Conservation (phyloP, 2,113 vertebrate genomes). For the Plecturocebus donacophilus region DNA sequence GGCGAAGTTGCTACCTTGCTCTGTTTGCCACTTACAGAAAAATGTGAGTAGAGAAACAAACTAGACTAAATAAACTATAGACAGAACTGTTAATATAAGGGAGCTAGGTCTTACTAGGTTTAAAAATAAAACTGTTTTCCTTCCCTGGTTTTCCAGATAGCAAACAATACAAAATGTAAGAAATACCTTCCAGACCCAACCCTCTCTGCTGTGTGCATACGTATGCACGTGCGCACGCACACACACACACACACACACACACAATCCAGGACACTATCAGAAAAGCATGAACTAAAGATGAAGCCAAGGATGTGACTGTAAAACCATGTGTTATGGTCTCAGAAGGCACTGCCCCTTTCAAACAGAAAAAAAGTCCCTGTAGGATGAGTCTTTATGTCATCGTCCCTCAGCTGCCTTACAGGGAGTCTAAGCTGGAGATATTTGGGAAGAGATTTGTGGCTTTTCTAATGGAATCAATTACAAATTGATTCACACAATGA, state of each 20-base stretch:
- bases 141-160: background rate
- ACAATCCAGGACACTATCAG: background rate
- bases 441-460: background rate
- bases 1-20: background rate
- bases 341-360: background rate
- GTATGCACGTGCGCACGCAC: accelerated
- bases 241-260: background rate
- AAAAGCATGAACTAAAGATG: background rate
- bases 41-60: background rate
- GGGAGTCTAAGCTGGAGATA: background rate
- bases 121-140: background rate
- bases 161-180: background rate
- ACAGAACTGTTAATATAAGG: background rate
- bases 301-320: background rate
- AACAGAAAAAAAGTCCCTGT: background rate
- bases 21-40: background rate
- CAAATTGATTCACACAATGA: background rate
- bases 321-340: background rate
- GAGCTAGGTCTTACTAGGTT: background rate
- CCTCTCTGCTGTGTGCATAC: too few relatives aligned
- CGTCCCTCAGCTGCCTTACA: background rate
- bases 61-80: background rate
- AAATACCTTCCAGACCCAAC: background rate
- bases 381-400: background rate
- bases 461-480: background rate